These are phyloP conservation scores for Drosophila melanosoma DNA, from an alignment of 2,888 invertebrate genomes.

Conservation along the genomic window DNA sequence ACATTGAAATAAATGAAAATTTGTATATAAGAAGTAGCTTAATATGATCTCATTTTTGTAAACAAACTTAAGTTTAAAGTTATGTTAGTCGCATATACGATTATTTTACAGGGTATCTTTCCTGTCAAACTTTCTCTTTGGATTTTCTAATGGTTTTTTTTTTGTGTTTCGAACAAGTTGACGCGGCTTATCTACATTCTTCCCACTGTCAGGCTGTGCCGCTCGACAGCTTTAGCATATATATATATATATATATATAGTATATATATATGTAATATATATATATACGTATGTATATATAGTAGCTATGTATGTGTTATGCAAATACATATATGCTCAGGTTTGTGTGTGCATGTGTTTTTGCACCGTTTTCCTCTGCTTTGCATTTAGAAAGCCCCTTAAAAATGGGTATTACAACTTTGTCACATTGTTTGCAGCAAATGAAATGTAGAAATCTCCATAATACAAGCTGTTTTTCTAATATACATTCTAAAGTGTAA, in stretches of 20 bases:
- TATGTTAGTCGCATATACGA: not conserved
- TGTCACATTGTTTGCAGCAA: constrained; percentile 33
- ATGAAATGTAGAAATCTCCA: constrained; percentile 6
- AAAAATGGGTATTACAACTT: constrained; percentile 37
- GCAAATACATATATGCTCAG: constrained; percentile 7
- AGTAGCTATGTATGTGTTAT: constrained; percentile 6
- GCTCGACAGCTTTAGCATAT: constrained; percentile 44
- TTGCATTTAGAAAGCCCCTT: constrained; percentile 53
- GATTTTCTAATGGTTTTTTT: constrained; percentile 2
- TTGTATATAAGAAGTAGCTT: fast-evolving
- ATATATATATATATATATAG: constrained; percentile 9
- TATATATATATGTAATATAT: constrained; percentile 14
- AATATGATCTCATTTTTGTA: not conserved
- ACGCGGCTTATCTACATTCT: constrained; percentile 77
- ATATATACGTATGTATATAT: not conserved
- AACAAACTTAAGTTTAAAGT: not conserved
- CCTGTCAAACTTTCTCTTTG: not conserved
- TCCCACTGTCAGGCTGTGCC: constrained; percentile 54
- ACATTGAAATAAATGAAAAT: not conserved
- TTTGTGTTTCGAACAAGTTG: constrained; percentile 56
- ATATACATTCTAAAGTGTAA: not conserved
- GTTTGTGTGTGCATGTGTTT: constrained; percentile 44
- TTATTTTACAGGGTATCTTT: not conserved
- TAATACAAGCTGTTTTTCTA: constrained; percentile 1
- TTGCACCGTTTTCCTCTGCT: constrained; percentile 62